Evolutionary conservation across 37 sponge, comb jelly and placozoan species (phyloP), one percentile per base, ranked within the genome.

Genomic region (Diacarnus erythraeanus): DNA sequence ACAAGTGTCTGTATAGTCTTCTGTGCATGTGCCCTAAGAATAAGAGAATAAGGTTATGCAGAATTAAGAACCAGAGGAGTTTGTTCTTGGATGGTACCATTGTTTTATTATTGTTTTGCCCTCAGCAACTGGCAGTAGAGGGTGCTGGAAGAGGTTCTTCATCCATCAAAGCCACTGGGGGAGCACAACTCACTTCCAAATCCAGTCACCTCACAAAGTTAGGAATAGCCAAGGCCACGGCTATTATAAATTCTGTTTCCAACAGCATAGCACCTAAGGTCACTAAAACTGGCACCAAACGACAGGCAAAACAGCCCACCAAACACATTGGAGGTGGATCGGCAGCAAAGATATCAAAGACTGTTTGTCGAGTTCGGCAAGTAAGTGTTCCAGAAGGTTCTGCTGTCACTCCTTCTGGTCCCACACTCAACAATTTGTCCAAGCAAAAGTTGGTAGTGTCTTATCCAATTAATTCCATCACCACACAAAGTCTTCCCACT

Each of bases 321-420:
- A 57, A 58, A n/a, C 5, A 23, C 44, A 41, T 61, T 2, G 42
- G 47, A 18, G 36, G 29, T 25, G 17, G 17, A 3, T 42, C 69
- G 1, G 56, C 58, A 21, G 74, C 43, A 10, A 83, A 75, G 69
- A 76, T 83, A 23, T 27, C 76, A 3, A 83, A 83, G 43, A 74
- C 84, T 58, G 76, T 83, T 18, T 67, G 69, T 40, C 43, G 77
- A 29, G 69, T 65, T 26, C 66, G 66, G 2, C 66, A 65, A 10
- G 5, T 30, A 18, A 65, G 12, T 65, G 66, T 35, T 15, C 66
- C 27, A 5, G 33, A 65, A 17, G 2, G 2, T 26, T 31, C 29
- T 65, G 9, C 35, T 25, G 51, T 47, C 51, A n/a, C n/a, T n/a
- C 4, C 21, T 21, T 21, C 31, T 20, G 5, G 21, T 25, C 36